A percentile compares a stretch with the other conserved stretches of the same genome.
Conservation (phyloP, 2,797 vertebrate species). For the Xiphophorus birchmanni region DNA sequence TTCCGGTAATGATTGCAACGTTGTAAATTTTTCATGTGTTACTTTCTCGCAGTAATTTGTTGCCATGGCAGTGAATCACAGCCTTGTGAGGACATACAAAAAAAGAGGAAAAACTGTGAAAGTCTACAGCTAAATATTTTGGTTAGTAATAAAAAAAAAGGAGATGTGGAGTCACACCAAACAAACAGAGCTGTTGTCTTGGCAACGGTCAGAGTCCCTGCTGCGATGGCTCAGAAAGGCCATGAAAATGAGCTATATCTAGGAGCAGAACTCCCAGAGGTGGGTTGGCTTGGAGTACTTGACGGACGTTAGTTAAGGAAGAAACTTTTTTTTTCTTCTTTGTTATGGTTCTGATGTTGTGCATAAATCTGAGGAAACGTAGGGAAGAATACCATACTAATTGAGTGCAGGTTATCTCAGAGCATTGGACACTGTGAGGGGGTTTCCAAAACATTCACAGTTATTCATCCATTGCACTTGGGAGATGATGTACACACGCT, state of each 20-base stretch:
- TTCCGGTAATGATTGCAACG: not conserved
- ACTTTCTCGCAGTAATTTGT: constrained; percentile 12
- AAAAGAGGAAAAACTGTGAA: constrained; percentile 48
- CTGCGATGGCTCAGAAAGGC: constrained; percentile 44
- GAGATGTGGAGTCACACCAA: constrained; percentile 59
- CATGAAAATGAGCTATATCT: constrained; percentile 41
- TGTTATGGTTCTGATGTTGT: constrained; percentile 49
- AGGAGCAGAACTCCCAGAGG: constrained; percentile 18
- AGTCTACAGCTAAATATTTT: constrained; percentile 65
- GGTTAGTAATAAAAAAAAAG: constrained; percentile 58
- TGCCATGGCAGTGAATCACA: constrained; percentile 19
- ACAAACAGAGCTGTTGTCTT: constrained; percentile 71
- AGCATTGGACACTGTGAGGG: constrained; percentile 34
- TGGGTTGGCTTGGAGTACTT: constrained; percentile 23
- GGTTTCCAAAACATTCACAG: constrained; percentile 49
- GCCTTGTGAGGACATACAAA: constrained; percentile 19
- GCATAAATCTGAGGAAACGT: constrained; percentile 52
- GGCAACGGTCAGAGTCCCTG: constrained; percentile 51
- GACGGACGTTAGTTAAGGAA: constrained; percentile 25
- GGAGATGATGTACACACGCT: constrained; percentile 39
- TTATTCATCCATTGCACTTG: constrained; percentile 51
- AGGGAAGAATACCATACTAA: constrained; percentile 61
- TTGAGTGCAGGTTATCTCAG: constrained; percentile 65
- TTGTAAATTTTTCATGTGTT: constrained; percentile 4
- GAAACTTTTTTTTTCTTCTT: constrained; percentile 22